Percentiles rank a stretch among this genome's conserved stretches.
Conservation (phyloP, 2,888 invertebrate species). For the Gerris lacustris region DNA sequence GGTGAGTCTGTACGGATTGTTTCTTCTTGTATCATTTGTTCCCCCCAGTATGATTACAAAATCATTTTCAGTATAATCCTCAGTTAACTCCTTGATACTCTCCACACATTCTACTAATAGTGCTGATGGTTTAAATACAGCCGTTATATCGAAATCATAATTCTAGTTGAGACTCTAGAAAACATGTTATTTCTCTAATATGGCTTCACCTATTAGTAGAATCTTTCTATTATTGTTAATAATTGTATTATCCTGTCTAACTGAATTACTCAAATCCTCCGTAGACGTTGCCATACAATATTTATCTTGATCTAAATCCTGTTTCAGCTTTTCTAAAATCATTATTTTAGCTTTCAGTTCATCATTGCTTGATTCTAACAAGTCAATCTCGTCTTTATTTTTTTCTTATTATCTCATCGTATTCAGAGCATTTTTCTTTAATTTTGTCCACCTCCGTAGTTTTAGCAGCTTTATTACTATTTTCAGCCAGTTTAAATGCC, state of each 20-base stretch:
- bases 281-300: no score
- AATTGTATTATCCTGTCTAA: no score
- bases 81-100: neutral
- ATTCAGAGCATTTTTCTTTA: no score
- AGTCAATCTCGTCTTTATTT: no score
- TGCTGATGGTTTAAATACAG: neutral
- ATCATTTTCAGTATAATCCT: neutral
- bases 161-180: neutral
- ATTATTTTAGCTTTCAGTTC: neutral
- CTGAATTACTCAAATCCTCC: neutral
- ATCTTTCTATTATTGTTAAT: neutral
- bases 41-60: neutral
- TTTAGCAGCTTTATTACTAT: no score
- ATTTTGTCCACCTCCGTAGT: no score
- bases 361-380: no score
- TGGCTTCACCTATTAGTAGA: neutral
- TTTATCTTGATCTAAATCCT: neutral
- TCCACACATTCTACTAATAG: neutral
- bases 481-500: no score
- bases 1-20: neutral
- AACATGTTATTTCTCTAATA: neutral
- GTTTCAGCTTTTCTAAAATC: neutral
- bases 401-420: no score
- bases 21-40: neutral
- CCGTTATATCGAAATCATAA: no score